Percentiles rank a stretch among this genome's conserved stretches.
These are phyloP conservation scores for Dyspetes luteomarginatus DNA, from an alignment of 2,888 invertebrate genomes.

Conservation along the genomic window DNA sequence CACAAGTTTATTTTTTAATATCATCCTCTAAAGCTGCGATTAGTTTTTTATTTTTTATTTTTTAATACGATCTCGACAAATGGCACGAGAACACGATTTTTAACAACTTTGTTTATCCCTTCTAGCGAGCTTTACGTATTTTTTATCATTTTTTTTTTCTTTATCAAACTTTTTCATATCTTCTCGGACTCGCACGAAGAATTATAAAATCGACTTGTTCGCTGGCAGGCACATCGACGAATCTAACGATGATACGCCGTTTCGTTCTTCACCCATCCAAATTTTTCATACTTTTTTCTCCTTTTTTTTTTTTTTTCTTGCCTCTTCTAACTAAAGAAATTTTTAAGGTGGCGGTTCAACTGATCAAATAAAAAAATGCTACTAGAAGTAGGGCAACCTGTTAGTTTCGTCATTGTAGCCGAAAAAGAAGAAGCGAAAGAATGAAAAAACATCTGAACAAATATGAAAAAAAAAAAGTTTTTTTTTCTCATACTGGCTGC, in stretches of 20 bases:
- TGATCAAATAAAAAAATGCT: slow-evolving; percentile 69
- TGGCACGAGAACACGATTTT: not conserved
- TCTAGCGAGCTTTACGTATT: not conserved
- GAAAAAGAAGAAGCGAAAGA: slow-evolving; percentile 33
- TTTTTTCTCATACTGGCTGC: slow-evolving; percentile 39
- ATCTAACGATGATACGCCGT: slow-evolving; percentile 28
- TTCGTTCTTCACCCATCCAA: not conserved
- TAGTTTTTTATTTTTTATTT: not conserved
- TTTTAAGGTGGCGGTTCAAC: slow-evolving; percentile 71
- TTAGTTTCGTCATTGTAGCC: slow-evolving; percentile 58
- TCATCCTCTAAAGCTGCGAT: not conserved
- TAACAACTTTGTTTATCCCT: not conserved
- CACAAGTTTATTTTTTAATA: not conserved
- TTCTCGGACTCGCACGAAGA: slow-evolving; percentile 14
- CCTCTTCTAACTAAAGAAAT: slow-evolving; percentile 62
- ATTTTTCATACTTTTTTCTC: not conserved
- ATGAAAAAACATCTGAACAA: slow-evolving; percentile 73
- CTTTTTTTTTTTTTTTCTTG: not conserved
- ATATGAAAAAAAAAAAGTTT: slow-evolving; percentile 67
- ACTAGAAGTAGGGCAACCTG: slow-evolving; percentile 52
- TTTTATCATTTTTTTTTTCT: not conserved
- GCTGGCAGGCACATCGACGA: slow-evolving; percentile 27
- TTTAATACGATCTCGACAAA: not conserved
- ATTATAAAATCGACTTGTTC: not conserved
- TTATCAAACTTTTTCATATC: not conserved